A percentile compares a stretch with the other conserved stretches of the same genome.
Conservation (phyloP, 2,888 invertebrate species). For the Liopterus haemorrhoidalis region DNA sequence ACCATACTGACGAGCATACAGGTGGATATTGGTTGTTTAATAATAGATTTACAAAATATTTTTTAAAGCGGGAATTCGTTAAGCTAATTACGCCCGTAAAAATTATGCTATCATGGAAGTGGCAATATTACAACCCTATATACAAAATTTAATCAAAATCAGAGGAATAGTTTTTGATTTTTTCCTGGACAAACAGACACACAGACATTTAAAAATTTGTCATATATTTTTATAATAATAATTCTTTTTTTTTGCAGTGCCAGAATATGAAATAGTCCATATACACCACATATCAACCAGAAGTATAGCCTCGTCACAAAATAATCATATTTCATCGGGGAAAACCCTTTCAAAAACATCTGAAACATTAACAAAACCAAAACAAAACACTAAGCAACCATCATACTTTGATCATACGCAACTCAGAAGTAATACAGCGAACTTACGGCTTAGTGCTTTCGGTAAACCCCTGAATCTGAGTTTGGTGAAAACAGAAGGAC, state of each 20-base stretch:
- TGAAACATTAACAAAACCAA: slow-evolving; percentile 13
- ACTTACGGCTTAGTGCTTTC: slow-evolving; percentile 73
- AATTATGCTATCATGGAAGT: too few species aligned
- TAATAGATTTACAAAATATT: too few species aligned
- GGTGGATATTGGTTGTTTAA: too few species aligned
- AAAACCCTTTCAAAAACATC: slow-evolving; percentile 1
- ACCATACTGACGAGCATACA: too few species aligned
- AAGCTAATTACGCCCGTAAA: too few species aligned
- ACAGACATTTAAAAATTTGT: too few species aligned
- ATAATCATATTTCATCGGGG: slow-evolving; percentile 5
- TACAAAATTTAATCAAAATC: too few species aligned
- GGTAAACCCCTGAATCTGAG: slow-evolving; percentile 69
- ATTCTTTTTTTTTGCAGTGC: slow-evolving; percentile 51
- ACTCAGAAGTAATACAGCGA: slow-evolving; percentile 52
- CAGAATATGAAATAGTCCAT: slow-evolving; percentile 77
- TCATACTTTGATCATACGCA: too few species aligned
- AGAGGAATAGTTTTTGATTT: too few species aligned
- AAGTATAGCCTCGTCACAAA: slow-evolving; percentile 30
- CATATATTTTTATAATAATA: slow-evolving; percentile 16
- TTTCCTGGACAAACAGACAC: too few species aligned
- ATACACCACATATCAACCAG: slow-evolving; percentile 59
- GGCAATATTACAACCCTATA: too few species aligned
- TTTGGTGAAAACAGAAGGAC: slow-evolving; percentile 68
- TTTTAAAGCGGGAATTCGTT: too few species aligned
- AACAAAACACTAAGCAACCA: neutral